Conservation (phyloP, 2,888 invertebrate genomes). For the Acanthococcus lagerstroemiae region DNA sequence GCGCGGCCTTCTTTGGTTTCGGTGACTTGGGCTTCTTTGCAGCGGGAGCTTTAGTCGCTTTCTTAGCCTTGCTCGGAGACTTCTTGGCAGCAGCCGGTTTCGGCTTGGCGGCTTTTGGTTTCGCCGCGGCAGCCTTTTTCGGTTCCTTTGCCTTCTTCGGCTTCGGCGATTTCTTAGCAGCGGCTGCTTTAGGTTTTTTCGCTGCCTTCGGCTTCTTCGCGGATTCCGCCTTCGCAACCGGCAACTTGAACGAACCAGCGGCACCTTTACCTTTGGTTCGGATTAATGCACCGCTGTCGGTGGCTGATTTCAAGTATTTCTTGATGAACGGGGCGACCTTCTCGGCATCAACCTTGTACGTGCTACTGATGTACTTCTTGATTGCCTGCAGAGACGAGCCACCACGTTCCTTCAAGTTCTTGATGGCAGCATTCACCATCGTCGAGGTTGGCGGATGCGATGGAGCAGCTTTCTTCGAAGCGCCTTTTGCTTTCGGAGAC, state of each 20-base stretch:
- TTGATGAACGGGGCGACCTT: constrained; percentile 51
- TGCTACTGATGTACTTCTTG: constrained; percentile 53
- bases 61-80: constrained; percentile 9
- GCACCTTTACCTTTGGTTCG: constrained; percentile 50
- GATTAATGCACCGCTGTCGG: constrained; percentile 46
- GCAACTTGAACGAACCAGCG: constrained; percentile 46
- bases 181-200: neutral
- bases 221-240: constrained; percentile 29
- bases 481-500: constrained; percentile 35
- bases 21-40: constrained; percentile 15
- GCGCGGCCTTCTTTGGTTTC: constrained; percentile 8
- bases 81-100: neutral
- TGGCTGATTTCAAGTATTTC: constrained; percentile 49
- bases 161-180: constrained; percentile 35
- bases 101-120: constrained; percentile 4
- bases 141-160: constrained; percentile 33
- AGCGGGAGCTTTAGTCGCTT: constrained; percentile 2
- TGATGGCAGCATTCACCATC: constrained; percentile 52
- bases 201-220: neutral
- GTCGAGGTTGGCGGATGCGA: constrained; percentile 46
- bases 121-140: constrained; percentile 11
- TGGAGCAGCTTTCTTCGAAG: constrained; percentile 39
- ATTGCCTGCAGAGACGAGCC: constrained; percentile 52
- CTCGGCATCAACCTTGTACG: constrained; percentile 51
- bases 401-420: constrained; percentile 46